Evolutionary conservation across 2,797 vertebrate genomes (phyloP).

Genomic region (Sphenopsis melanotis): DNA sequence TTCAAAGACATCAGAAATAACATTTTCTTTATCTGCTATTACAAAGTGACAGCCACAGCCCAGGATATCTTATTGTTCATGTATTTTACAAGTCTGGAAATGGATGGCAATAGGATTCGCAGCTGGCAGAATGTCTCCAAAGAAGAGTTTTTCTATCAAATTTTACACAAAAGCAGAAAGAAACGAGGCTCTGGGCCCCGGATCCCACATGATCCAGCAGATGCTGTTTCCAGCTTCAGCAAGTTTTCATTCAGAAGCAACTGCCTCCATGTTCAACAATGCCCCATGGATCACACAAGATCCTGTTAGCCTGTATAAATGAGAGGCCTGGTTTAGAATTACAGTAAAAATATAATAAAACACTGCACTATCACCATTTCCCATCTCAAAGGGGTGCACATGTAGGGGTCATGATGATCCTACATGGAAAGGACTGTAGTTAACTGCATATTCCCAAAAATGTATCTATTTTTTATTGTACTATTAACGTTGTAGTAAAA

Average conservation of each 20-base stretch:
- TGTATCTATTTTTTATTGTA: rapidly evolving
- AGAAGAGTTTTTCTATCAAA: constrained; percentile 19
- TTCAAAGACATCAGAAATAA: background rate
- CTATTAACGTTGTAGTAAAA: background rate
- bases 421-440: background rate
- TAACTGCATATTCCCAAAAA: background rate
- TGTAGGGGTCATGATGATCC: background rate
- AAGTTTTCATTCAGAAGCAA: constrained; percentile 57
- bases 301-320: constrained; percentile 52
- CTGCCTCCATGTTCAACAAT: constrained; percentile 37
- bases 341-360: background rate
- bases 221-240: constrained; percentile 56
- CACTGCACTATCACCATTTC: background rate
- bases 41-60: background rate
- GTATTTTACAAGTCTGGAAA: background rate
- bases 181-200: background rate
- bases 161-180: constrained; percentile 43
- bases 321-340: constrained; percentile 49
- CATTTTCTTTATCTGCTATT: background rate
- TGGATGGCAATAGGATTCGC: background rate
- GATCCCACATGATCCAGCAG: constrained; percentile 45
- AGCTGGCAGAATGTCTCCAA: constrained; percentile 20
- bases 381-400: background rate
- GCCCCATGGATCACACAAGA: constrained; percentile 42
- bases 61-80: background rate